A percentile compares a stretch with the other conserved stretches of the same genome.
Conservation (phyloP, 2,888 invertebrate species). For the Empis livida region DNA sequence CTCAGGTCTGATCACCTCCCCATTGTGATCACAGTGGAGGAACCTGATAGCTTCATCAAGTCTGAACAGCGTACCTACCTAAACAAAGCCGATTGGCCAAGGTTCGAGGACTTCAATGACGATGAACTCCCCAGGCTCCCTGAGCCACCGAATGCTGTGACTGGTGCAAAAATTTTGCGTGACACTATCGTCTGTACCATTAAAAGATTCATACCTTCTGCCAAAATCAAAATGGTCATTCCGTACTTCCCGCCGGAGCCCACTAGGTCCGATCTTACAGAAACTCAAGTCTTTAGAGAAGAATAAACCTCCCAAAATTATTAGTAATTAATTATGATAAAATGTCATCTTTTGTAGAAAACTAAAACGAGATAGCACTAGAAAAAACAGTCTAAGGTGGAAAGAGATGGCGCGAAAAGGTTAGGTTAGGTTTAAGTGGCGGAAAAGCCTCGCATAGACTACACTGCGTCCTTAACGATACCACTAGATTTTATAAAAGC, state of each 20-base stretch:
- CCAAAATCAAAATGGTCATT: background rate
- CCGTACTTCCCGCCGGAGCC: background rate
- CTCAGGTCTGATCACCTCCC: background rate
- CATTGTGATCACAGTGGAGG: background rate
- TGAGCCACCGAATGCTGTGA: background rate
- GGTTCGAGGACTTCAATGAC: background rate
- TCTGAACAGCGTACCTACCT: background rate
- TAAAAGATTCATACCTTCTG: background rate
- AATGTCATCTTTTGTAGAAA: no score
- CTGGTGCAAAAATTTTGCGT: background rate
- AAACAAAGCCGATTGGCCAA: background rate
- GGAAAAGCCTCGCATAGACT: no score
- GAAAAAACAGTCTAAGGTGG: no score
- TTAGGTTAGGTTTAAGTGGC: no score
- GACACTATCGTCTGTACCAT: background rate
- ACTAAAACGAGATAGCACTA: no score
- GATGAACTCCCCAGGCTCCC: background rate
- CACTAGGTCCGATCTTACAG: no score
- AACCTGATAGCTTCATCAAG: background rate
- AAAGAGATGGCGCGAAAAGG: no score
- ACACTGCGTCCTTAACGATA: no score
- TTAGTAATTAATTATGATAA: no score
- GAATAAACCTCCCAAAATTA: no score
- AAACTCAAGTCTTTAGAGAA: no score
- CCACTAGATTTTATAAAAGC: no score